Base-by-base conservation (phyloP, 2,797 vertebrate species). In the Fistularia commersonii region DNA sequence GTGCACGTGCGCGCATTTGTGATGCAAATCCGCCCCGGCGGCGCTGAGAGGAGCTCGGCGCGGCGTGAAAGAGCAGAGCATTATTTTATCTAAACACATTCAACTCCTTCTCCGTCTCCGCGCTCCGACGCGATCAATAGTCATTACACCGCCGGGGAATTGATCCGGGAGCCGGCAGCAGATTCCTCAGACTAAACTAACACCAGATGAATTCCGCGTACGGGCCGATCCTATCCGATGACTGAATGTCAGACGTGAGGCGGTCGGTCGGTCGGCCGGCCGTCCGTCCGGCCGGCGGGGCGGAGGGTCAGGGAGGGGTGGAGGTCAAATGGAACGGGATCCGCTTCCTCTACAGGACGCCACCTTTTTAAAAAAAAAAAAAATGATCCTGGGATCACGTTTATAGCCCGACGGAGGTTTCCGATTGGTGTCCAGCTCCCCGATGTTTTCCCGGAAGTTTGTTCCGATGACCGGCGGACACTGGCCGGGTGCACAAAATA, bases 21-120 rank as follows among this genome's bases (percentile, higher is more conserved):
- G 49, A 78, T 76, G 66, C 69, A 64, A 61, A 48, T 65, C 61
- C 54, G 66, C 59, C 34, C 59, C 45, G 69, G 41, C 41, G 23
- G 50, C 1, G 8, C 31, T 57, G 48, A 51, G 55, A 57, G 54
- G 44, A 47, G 55, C 42, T 65, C 63, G 32, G 55, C 8, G 41
- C 62, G 60, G 47, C 48, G 38, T 50, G 64, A 69, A 69, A 79
- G 69, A 76, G 68, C 55, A 66, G 72, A 74, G 65, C 78, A 77
- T 82, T 83, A 83, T 84, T 83, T 80, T 79, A 83, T 84, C 82
- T 76, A 78, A 82, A 86, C 81, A 80, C 82, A 77, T 84, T 76
- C 55, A 75, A 66, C 57, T 65, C 76, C 64, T 39, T 58, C 72
- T 81, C 67, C 64, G 77, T 79, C 63, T 80, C 61, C 61, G 54